Conservation (phyloP, 2,797 vertebrate genomes). For the Pristis pectinata region DNA sequence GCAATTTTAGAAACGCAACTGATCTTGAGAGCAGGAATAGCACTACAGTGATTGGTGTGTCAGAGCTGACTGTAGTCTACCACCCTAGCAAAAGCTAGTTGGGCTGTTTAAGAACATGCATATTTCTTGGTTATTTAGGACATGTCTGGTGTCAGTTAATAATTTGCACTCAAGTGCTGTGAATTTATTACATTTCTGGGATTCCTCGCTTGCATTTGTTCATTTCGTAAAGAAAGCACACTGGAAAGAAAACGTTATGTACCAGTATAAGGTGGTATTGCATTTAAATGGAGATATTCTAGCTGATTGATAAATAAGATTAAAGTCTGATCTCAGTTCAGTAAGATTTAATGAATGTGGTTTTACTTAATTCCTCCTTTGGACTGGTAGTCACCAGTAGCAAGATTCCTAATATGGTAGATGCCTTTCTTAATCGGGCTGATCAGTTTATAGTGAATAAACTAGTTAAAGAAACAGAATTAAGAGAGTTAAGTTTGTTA, state of each 20-base stretch:
- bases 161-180: too few species aligned
- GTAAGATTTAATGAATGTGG: background rate
- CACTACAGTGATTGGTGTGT: too few species aligned
- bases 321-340: background rate
- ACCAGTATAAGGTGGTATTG: background rate
- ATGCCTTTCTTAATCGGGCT: background rate
- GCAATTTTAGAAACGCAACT: too few species aligned
- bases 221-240: background rate
- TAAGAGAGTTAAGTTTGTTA: background rate
- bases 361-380: background rate
- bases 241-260: too few species aligned
- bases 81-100: too few species aligned
- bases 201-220: background rate
- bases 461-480: background rate
- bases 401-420: background rate
- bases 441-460: background rate
- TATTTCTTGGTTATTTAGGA: too few species aligned
- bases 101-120: too few species aligned
- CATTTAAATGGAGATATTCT: background rate
- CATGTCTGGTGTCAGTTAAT: too few species aligned
- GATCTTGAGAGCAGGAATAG: too few species aligned
- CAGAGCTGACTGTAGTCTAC: too few species aligned
- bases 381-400: background rate
- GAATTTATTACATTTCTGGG: background rate
- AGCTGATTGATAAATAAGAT: background rate